Conservation (phyloP, 2,113 vertebrate genomes). For the Serilophus lunatus region DNA sequence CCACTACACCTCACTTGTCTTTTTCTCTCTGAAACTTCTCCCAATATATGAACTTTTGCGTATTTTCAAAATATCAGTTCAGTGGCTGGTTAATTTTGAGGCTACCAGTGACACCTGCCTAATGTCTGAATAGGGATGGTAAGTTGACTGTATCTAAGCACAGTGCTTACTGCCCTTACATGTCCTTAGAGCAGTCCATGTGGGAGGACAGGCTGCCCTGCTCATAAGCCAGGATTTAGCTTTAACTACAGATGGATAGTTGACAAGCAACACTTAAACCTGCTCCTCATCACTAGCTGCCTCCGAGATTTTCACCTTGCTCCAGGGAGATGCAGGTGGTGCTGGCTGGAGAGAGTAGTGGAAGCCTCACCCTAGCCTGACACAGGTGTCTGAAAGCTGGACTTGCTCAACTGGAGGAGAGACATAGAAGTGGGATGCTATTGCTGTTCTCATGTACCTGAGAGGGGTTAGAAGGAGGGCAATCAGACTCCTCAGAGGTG, state of each 20-base stretch:
- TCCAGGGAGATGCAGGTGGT: not conserved
- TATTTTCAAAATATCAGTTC: not conserved
- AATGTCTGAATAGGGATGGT: not conserved
- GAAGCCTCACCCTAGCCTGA: not conserved
- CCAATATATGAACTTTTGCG: not conserved
- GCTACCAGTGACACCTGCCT: not conserved
- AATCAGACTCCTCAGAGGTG: not conserved
- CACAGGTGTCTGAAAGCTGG: not conserved
- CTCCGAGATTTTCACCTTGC: not conserved
- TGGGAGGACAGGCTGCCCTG: not conserved
- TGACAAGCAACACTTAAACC: not conserved
- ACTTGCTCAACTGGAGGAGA: not conserved
- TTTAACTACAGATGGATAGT: not conserved
- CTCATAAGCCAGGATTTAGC: not conserved
- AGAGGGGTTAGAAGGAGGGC: not conserved
- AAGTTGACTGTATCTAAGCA: not conserved
- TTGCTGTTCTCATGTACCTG: not conserved
- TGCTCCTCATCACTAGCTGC: not conserved
- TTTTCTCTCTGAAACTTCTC: not conserved
- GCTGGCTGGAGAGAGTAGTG: fast-evolving
- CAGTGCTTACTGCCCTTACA: fast-evolving
- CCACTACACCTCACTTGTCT: not conserved
- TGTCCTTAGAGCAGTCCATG: not conserved
- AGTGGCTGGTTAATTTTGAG: not conserved
- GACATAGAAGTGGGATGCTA: not conserved